Evolutionary conservation across 1,140 invertebrate species (phyloP), one percentile per base, ranked within the genome.

Genomic region (Pseudomyrmex dendroicus): DNA sequence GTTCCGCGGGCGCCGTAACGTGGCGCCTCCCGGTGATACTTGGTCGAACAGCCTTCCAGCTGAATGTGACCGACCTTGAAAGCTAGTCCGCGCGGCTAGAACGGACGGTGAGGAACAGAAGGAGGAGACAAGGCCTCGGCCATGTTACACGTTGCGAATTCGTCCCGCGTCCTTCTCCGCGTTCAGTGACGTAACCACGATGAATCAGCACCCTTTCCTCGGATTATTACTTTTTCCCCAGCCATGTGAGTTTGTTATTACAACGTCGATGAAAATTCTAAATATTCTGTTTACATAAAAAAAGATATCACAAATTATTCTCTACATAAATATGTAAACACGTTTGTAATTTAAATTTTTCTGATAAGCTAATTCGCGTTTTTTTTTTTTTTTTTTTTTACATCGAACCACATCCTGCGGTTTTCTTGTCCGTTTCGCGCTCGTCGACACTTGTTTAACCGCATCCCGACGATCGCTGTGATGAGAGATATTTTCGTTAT

Each of bases 21-120:
- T 90, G 91, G 84, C 85, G 88, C 90, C 89, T 88, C 73, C 92
- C 92, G 66, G 54, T 67, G 82, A 59, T 25, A 8, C 20, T 9
- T 56, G 0, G 17, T 5, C 10, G 20, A 82, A 73, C 66, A 8
- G 70, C 50, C 64, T 82, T 89, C 87, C 84, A 83, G 82, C 86
- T 86, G 87, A 91, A 86, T 83, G 84, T 89, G 73, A 91, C 87
- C 91, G 92, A 93, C 92, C 93, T 94, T 93, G 92, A 93, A 93
- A 91, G 82, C 77, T 86, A 84, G 90, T 80, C 76, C 44, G 64
- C 62, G n/a, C 48, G 61, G 73, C 20, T 74, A 22, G 25, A 92
- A 87, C 76, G 73, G 54, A 20, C 63, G 56, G 20, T 59, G 35
- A 50, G 72, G 56, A 56, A 54, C n/a, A 54, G 66, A 62, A 67